phyloP scores from a whole-genome alignment of 1,140 invertebrate species.

The Drosophila varians region DNA sequence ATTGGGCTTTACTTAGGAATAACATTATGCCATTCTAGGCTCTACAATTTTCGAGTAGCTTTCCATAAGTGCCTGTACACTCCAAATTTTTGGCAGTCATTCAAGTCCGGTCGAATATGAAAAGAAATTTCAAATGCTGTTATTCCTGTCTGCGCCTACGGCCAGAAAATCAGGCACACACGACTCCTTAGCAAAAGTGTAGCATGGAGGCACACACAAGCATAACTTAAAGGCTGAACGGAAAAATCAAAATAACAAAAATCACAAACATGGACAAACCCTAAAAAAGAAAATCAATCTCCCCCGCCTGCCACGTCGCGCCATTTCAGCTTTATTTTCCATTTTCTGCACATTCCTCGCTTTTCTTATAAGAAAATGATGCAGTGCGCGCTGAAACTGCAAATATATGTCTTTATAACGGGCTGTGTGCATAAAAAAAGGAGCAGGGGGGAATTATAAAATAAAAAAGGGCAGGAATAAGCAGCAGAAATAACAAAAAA shows the following conservation, averaged over 20 bases:
- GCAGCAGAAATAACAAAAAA: slow-evolving; percentile 43
- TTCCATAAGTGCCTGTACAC: not conserved
- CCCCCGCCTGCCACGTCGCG: slow-evolving; percentile 38
- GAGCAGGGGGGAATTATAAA: slow-evolving; percentile 69
- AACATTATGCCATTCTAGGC: not conserved
- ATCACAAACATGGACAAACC: slow-evolving; percentile 67
- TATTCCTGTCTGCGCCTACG: slow-evolving; percentile 44
- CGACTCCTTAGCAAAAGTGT: slow-evolving; percentile 7
- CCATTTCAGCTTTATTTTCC: slow-evolving; percentile 78
- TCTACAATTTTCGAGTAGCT: not conserved
- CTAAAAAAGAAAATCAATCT: slow-evolving; percentile 76
- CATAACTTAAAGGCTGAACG: slow-evolving; percentile 13
- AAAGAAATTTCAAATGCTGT: slow-evolving; percentile 21
- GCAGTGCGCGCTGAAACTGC: slow-evolving; percentile 67
- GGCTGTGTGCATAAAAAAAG: slow-evolving; percentile 64
- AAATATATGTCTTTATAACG: slow-evolving; percentile 80
- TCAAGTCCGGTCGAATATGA: slow-evolving; percentile 8
- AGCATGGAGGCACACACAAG: not conserved
- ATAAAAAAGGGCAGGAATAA: slow-evolving; percentile 49
- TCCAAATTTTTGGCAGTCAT: not conserved
- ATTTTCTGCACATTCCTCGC: slow-evolving; percentile 38
- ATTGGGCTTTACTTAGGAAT: too few species aligned
- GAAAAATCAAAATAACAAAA: slow-evolving; percentile 64
- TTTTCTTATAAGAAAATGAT: slow-evolving; percentile 77
- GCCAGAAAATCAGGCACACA: slow-evolving; percentile 14